Base-by-base conservation (phyloP, 1,140 invertebrate genomes). In the Drosophila kepulauana region DNA sequence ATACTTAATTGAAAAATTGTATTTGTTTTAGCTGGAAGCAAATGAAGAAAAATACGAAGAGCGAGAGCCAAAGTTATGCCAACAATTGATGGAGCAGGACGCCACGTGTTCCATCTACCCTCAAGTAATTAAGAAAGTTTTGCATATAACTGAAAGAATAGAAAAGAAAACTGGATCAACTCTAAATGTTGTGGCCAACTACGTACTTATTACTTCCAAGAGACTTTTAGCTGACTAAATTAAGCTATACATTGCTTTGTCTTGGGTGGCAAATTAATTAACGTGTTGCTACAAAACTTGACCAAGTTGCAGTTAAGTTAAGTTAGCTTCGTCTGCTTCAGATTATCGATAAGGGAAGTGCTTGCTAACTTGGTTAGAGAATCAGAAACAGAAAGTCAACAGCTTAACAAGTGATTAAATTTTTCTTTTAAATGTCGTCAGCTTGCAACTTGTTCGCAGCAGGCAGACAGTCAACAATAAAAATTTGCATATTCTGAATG, bases 91-190 rank as follows among this genome's bases (percentile, higher is more conserved):
- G 8, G 54, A 57, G 35, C 35, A 52, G 1, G 1, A 6, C 25
- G 51, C 13, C 51, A n/a, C 20, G 20, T 10, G 35, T 4, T 48
- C 11, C 43, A 43, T 2, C 10, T 43, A 49, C n/a, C 30, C 43
- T 28, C 80, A 78, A 38, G 59, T 89, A 87, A 87, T 88, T 87
- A 88, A 88, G 68, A 87, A 87, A 87, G 84, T 87, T 87, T 87
- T 69, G 77, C 80, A 87, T 78, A 63, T 70, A 75, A 74, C 52
- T 25, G 30, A 54, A 16, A n/a, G 48, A 7, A 61, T 48, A 16
- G 30, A 30, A 38, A 30, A 25, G 20, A 30, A n/a, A 48, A 33
- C 30, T 41, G 54, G 11, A 38, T 20, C 15, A 41, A 43, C 54
- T 57, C 35, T 41, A 16, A 41, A 54, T 54, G 30, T 35, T 15